phyloP scores from a whole-genome alignment of 1,140 invertebrate species.

The Lepidurus couesii region DNA sequence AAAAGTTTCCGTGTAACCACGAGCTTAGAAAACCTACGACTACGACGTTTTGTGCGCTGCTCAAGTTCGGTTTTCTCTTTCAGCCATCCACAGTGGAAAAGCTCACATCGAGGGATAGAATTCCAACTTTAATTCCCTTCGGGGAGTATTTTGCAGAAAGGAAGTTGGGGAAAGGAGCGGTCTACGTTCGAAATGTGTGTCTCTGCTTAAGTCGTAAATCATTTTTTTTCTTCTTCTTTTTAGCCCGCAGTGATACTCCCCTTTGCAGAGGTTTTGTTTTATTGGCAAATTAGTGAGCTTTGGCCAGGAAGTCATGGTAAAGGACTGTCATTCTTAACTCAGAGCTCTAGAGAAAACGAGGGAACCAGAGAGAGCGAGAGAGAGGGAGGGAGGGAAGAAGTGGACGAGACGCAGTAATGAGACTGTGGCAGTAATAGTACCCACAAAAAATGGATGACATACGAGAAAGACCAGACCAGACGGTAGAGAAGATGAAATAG shows the following conservation, averaged over 20 bases:
- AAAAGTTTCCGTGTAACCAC: slow-evolving; percentile 4
- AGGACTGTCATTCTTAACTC: background rate
- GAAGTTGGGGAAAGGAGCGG: background rate
- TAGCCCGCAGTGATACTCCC: background rate
- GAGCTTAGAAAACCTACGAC: slow-evolving; percentile 14
- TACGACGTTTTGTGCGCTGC: too few species aligned
- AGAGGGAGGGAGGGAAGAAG: background rate
- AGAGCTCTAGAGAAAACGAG: background rate
- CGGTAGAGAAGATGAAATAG: slow-evolving; percentile 1
- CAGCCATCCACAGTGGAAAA: too few species aligned
- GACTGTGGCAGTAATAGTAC: background rate
- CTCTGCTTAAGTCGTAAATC: background rate
- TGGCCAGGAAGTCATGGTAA: background rate
- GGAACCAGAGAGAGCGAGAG: background rate
- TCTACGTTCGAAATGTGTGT: too few species aligned
- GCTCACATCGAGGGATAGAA: too few species aligned
- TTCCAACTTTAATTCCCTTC: too few species aligned
- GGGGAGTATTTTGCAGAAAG: background rate
- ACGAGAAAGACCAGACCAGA: background rate
- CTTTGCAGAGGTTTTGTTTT: background rate
- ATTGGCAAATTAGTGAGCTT: slow-evolving; percentile 19
- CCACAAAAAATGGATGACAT: background rate
- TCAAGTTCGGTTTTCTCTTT: too few species aligned
- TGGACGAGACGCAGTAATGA: background rate
- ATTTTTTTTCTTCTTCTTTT: background rate